A percentile compares a stretch with the other conserved stretches of the same genome.
Conservation (phyloP, 1,140 invertebrate genomes). For the Rhizoglyphus robini region DNA sequence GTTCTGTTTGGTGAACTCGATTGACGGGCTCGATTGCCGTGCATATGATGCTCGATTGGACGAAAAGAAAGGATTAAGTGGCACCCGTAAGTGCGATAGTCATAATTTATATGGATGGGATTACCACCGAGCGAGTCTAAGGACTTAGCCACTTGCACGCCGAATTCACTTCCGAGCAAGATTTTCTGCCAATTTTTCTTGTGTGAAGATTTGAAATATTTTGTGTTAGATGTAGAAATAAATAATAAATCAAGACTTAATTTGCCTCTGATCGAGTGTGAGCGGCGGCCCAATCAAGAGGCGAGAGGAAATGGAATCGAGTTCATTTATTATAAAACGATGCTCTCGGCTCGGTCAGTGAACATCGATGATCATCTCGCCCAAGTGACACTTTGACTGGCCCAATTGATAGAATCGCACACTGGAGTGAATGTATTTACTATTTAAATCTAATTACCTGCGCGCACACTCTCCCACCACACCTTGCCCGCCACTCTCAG, state of each 20-base stretch:
- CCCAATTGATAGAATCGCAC: not conserved
- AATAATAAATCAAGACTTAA: no score
- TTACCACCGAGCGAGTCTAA: no score
- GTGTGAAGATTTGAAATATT: conserved; percentile 1
- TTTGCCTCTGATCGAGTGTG: no score
- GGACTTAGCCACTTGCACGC: no score
- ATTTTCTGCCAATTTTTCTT: not conserved
- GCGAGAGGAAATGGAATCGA: not conserved
- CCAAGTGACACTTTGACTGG: not conserved
- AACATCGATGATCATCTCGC: not conserved
- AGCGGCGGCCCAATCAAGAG: no score
- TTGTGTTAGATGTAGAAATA: not conserved
- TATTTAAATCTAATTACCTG: conserved; percentile 12
- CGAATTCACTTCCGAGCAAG: no score
- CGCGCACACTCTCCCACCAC: not conserved
- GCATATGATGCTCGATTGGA: no score
- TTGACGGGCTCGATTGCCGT: no score
- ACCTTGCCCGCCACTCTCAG: not conserved
- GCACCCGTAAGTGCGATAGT: no score
- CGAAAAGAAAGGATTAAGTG: no score
- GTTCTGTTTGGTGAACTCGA: no score
- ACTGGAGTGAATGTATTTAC: not conserved
- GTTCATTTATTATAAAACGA: not conserved
- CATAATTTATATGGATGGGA: no score
- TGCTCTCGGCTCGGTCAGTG: not conserved